Conservation (phyloP, 2,888 invertebrate species). For the Drosophila koepferae region DNA sequence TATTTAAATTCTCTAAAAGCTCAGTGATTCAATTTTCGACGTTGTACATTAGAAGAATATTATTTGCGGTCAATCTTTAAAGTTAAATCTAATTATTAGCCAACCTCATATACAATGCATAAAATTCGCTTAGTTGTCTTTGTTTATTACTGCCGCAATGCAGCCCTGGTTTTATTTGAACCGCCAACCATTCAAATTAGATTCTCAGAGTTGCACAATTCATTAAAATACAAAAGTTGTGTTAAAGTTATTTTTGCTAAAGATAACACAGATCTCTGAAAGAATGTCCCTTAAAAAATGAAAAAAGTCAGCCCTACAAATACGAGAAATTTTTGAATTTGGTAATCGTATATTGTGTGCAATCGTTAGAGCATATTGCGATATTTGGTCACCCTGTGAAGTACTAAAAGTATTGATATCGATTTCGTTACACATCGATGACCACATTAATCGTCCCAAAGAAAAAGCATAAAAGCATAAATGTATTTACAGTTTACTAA, state of each 20-base stretch:
- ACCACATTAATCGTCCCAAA: constrained; percentile 21
- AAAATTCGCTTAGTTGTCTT: not conserved
- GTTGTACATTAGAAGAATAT: not conserved
- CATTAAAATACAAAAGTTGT: not conserved
- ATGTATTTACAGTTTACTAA: constrained; percentile 57
- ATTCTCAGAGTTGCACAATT: not conserved
- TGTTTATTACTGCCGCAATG: not conserved
- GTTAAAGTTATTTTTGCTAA: not conserved
- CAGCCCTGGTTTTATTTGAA: not conserved
- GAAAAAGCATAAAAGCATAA: constrained; percentile 58
- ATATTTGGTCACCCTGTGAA: constrained; percentile 11
- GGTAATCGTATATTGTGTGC: not conserved
- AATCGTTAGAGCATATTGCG: not conserved
- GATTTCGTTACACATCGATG: constrained; percentile 36
- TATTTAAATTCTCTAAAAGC: not conserved
- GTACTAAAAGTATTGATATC: constrained; percentile 21
- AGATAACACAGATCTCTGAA: not conserved
- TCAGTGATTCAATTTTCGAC: not conserved
- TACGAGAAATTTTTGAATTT: not conserved
- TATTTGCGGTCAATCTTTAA: not conserved
- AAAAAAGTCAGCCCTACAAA: not conserved
- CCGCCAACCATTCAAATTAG: not conserved
- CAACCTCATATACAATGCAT: not conserved
- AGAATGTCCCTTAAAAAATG: not conserved
- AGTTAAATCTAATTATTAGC: not conserved